Percentiles rank a stretch among this genome's conserved stretches.
Conservation (phyloP, 2,113 vertebrate species). For the Hippocampus zosterae region DNA sequence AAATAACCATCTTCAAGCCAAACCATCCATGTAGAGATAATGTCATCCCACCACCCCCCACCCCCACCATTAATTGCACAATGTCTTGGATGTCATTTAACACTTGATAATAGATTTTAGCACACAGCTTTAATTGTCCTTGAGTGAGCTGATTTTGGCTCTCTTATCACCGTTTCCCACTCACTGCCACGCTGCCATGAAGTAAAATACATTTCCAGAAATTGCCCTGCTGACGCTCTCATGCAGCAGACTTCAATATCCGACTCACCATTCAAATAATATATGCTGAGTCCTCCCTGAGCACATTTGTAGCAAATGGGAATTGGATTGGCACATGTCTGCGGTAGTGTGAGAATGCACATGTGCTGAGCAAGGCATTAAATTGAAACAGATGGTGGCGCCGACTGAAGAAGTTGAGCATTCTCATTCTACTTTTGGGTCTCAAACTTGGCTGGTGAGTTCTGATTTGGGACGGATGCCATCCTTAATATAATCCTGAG, state of each 20-base stretch:
- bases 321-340: slow-evolving; percentile 46
- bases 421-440: slow-evolving; percentile 9
- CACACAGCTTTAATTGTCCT: neutral
- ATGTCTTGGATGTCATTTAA: neutral
- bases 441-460: slow-evolving; percentile 24
- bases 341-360: slow-evolving; percentile 18
- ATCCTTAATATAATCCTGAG: slow-evolving; percentile 3
- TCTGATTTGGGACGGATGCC: slow-evolving; percentile 21
- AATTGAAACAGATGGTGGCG: slow-evolving; percentile 37
- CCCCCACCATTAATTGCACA: neutral
- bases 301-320: slow-evolving; percentile 43
- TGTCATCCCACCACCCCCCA: neutral
- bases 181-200: neutral
- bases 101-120: neutral
- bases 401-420: slow-evolving; percentile 18
- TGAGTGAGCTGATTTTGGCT: neutral
- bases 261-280: slow-evolving; percentile 18
- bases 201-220: slow-evolving; percentile 9
- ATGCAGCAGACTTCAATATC: neutral
- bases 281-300: slow-evolving; percentile 23
- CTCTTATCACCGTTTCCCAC: neutral
- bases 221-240: slow-evolving; percentile 6
- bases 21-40: neutral
- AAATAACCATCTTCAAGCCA: neutral
- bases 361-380: slow-evolving; percentile 24